Percentiles rank a stretch among this genome's conserved stretches.
phyloP scores from a whole-genome alignment of 2,797 vertebrate species.

The Selene dorsalis region DNA sequence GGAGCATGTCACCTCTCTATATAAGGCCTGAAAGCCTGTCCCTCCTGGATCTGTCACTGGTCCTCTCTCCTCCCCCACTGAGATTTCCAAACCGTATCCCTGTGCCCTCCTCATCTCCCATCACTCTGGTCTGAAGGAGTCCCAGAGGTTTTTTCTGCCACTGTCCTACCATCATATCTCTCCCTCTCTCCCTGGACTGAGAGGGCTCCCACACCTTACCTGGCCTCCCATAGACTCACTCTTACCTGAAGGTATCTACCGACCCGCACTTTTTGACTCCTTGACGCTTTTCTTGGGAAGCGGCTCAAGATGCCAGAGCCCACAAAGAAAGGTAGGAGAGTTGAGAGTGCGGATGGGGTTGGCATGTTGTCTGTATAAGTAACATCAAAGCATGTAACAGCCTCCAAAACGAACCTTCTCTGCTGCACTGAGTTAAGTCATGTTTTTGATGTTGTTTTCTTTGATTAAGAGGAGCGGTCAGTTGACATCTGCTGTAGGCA shows the following conservation, averaged over 20 bases:
- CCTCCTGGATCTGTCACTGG: constrained; percentile 87
- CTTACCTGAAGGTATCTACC: constrained; percentile 50
- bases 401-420: neutral
- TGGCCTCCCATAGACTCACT: constrained; percentile 30
- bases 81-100: constrained; percentile 74
- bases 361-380: neutral
- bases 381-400: constrained; percentile 27
- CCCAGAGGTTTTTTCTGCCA: constrained; percentile 62
- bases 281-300: constrained; percentile 77
- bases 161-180: constrained; percentile 31
- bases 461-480: constrained; percentile 22
- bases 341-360: neutral
- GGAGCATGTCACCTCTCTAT: constrained; percentile 89
- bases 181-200: constrained; percentile 65
- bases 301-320: constrained; percentile 96
- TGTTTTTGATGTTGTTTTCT: neutral
- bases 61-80: constrained; percentile 82
- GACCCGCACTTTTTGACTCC: constrained; percentile 57
- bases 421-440: neutral
- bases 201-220: constrained; percentile 42
- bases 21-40: constrained; percentile 89
- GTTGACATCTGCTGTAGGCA: constrained; percentile 19
- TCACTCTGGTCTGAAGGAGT: constrained; percentile 69
- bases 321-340: constrained; percentile 90
- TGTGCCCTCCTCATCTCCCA: constrained; percentile 73